phyloP scores from a whole-genome alignment of 2,797 vertebrate genomes.

The Parauchenoglanis punctatus region DNA sequence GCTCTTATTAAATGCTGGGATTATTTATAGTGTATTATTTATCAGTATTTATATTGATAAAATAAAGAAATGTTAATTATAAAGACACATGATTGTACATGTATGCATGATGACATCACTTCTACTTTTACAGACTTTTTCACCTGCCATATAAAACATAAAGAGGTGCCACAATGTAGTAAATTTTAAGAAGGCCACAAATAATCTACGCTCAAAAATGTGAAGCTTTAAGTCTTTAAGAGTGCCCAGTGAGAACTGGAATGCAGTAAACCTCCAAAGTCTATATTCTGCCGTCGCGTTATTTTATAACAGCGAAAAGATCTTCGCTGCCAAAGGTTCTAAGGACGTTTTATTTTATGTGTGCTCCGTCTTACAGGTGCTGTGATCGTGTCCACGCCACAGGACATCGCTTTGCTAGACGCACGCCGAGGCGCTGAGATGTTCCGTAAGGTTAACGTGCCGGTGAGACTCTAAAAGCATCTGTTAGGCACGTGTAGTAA shows the following conservation, averaged over 20 bases:
- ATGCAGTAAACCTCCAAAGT: conserved; percentile 3
- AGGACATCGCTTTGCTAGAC: conserved; percentile 92
- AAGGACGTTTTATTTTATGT: background rate
- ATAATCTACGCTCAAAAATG: background rate
- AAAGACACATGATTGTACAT: background rate
- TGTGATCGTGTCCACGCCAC: conserved; percentile 93
- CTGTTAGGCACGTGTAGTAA: conserved; percentile 12
- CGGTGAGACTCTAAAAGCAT: conserved; percentile 69
- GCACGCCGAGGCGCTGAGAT: conserved; percentile 91
- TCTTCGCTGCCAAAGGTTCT: background rate
- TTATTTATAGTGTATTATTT: background rate
- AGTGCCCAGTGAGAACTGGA: background rate
- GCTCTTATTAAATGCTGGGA: background rate
- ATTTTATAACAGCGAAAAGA: background rate
- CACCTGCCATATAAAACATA: background rate
- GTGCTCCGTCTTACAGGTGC: conserved; percentile 75
- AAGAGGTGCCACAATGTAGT: background rate
- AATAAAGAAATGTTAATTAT: background rate
- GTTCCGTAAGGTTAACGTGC: conserved; percentile 93
- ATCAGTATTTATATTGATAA: background rate
- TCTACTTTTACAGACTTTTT: background rate
- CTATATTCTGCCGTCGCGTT: background rate
- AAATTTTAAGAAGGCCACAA: background rate
- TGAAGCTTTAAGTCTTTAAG: background rate
- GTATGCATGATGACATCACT: background rate